Evolutionary conservation across 2,797 vertebrate species (phyloP).

Genomic region (Geotrypetes seraphini): DNA sequence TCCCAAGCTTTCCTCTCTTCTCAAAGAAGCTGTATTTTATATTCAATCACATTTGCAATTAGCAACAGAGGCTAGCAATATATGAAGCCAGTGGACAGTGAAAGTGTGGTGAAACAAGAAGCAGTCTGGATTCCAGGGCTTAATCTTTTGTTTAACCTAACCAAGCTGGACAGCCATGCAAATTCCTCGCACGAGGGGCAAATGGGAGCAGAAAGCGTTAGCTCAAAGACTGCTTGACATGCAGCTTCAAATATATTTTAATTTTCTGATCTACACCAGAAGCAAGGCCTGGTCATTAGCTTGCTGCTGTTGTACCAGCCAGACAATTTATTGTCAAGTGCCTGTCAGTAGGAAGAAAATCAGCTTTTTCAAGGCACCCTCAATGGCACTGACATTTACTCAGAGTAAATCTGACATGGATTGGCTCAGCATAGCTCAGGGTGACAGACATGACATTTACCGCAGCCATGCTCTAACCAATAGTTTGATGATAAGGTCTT

Average conservation of each 20-base stretch:
- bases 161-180: not conserved
- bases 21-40: not conserved
- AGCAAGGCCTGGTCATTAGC: constrained; percentile 34
- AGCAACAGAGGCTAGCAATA: not conserved
- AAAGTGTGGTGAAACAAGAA: not conserved
- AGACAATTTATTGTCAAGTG: constrained; percentile 50
- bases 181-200: not conserved
- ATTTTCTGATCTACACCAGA: constrained; percentile 13
- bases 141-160: constrained; percentile 1
- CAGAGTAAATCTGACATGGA: constrained; percentile 50
- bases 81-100: not conserved
- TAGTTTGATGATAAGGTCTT: constrained; percentile 52
- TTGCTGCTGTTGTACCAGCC: constrained; percentile 34
- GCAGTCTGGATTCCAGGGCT: not conserved
- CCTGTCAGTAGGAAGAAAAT: constrained; percentile 44
- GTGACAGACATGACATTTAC: constrained; percentile 59
- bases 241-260: constrained; percentile 12
- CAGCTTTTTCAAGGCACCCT: constrained; percentile 41
- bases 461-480: constrained; percentile 45
- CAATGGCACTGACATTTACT: constrained; percentile 57
- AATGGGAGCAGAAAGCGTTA: not conserved
- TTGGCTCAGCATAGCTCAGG: constrained; percentile 38
- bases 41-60: constrained; percentile 1
- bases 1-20: not conserved
- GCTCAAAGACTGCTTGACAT: constrained; percentile 6